Base-by-base conservation (phyloP, 2,888 invertebrate genomes). In the Aquatica leii region DNA sequence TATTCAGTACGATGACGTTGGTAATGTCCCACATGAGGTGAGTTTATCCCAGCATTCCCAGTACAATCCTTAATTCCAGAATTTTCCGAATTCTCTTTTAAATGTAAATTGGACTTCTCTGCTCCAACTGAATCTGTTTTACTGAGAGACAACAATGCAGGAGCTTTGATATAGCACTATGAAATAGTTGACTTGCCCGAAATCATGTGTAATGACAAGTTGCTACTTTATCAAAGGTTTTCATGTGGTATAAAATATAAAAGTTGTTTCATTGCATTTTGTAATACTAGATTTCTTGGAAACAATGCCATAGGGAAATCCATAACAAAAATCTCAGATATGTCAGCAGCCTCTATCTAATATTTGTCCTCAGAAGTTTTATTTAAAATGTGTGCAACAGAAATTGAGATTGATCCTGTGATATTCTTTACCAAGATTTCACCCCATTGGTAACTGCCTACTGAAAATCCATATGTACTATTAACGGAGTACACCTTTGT, bases 381-480 rank as follows among this genome's bases (percentile, higher is more conserved):
- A 73, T 91, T 86, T 65, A 91, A 74, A 17, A 90, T 81, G 0
- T 86, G 86, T 69, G n/a, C n/a, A n/a, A n/a, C n/a, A 85, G 84
- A 76, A 90, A 91, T 11, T 78, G 74, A n/a, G 80, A 74, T 34
- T 76, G 73, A 68, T 89, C 85, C 12, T 84, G 82, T 4, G 86
- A 84, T 69, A 85, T 84, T 59, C 86, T 81, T n/a, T 50, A 91
- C 84, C 70, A 92, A 85, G 59, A 90, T 87, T 82, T 97, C 96
- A 15, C 94, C 93, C 89, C 92, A 93, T 73, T 95, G 83, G 80
- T 96, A 96, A 0, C 91, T 95, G 1, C 91, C 96, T 0, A 96
- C 94, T 0, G 95, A 95, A 82, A 96, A 95, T 1, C 95, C 95
- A 80, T n/a, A n/a, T 97, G 95, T 34, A 95, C 79, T 37, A 94